A percentile compares a stretch with the other conserved stretches of the same genome.
phyloP scores from a whole-genome alignment of 2,888 invertebrate species.

The Drosophila pseudotalamancana region DNA sequence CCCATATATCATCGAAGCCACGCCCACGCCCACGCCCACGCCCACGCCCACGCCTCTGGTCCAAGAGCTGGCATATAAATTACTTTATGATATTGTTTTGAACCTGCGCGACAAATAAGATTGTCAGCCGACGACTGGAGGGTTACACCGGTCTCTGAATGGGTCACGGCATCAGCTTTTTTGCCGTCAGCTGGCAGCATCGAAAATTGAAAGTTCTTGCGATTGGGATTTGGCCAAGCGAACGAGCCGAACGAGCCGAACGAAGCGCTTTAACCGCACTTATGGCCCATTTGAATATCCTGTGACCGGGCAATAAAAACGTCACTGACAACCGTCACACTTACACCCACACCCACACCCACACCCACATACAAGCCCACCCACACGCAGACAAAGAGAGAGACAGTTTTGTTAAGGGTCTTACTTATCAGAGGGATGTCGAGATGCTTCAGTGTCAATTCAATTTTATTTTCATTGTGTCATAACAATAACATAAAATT shows the following conservation, averaged over 20 bases:
- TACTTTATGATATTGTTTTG: conserved; percentile 82
- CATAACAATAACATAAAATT: conserved; percentile 85
- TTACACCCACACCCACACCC: conserved; percentile 13
- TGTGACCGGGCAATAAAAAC: conserved; percentile 82
- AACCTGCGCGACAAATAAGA: conserved; percentile 79
- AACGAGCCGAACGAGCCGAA: too few relatives aligned
- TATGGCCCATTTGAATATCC: conserved; percentile 81
- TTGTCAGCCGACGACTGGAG: conserved; percentile 52
- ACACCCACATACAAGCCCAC: background rate
- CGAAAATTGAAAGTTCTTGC: conserved; percentile 75
- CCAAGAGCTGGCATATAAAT: conserved; percentile 71
- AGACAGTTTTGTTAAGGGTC: conserved; percentile 38
- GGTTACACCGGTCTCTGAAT: conserved; percentile 35
- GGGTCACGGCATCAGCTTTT: conserved; percentile 75
- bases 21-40: conserved; percentile 52
- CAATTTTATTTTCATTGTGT: conserved; percentile 85
- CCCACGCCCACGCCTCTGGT: conserved; percentile 50
- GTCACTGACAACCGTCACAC: conserved; percentile 80
- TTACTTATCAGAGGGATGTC: conserved; percentile 51
- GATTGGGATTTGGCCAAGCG: conserved; percentile 76
- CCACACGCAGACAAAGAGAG: conserved; percentile 1
- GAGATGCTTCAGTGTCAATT: conserved; percentile 83
- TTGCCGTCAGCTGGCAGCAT: conserved; percentile 79
- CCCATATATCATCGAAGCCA: conserved; percentile 76
- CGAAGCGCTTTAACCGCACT: conserved; percentile 76